These are phyloP conservation scores for Orestias chungarensis DNA, from an alignment of 2,797 vertebrate species.

Conservation along the genomic window DNA sequence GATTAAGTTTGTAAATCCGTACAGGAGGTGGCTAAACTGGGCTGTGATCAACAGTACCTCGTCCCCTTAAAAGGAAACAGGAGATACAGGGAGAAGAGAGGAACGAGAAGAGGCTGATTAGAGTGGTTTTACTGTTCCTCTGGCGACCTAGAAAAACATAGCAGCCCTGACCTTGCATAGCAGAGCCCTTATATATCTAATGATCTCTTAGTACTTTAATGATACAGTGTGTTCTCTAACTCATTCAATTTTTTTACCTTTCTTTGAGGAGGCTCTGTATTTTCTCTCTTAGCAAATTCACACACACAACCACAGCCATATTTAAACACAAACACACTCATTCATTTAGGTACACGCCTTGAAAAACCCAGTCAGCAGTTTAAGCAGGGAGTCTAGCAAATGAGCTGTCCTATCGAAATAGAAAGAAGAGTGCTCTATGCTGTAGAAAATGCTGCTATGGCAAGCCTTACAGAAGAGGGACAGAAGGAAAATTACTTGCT, in stretches of 20 bases:
- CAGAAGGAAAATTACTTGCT: slow-evolving; percentile 79
- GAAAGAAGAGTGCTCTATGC: slow-evolving; percentile 80
- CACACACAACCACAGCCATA: background rate
- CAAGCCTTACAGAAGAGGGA: slow-evolving; percentile 76
- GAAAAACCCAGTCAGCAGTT: slow-evolving; percentile 85
- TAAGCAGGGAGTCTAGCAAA: slow-evolving; percentile 83
- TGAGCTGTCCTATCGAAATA: slow-evolving; percentile 89
- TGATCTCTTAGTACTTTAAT: slow-evolving; percentile 82
- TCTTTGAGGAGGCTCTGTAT: slow-evolving; percentile 48
- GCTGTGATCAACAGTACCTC: slow-evolving; percentile 67
- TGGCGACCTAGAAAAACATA: slow-evolving; percentile 74
- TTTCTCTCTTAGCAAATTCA: slow-evolving; percentile 52
- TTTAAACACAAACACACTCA: slow-evolving; percentile 39
- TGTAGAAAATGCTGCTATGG: slow-evolving; percentile 83
- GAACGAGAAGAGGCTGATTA: slow-evolving; percentile 70
- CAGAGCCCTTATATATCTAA: slow-evolving; percentile 78
- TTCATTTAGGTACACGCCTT: slow-evolving; percentile 70
- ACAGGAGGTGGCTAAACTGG: slow-evolving; percentile 60
- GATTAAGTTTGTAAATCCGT: slow-evolving; percentile 73
- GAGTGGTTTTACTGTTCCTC: slow-evolving; percentile 72
- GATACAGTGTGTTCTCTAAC: slow-evolving; percentile 75
- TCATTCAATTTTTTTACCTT: slow-evolving; percentile 62
- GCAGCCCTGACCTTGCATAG: slow-evolving; percentile 80
- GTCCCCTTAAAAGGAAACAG: slow-evolving; percentile 51
- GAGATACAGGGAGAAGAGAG: slow-evolving; percentile 31